phyloP scores from a whole-genome alignment of 2,797 vertebrate genomes.

The Stomatorhinus walkeri region DNA sequence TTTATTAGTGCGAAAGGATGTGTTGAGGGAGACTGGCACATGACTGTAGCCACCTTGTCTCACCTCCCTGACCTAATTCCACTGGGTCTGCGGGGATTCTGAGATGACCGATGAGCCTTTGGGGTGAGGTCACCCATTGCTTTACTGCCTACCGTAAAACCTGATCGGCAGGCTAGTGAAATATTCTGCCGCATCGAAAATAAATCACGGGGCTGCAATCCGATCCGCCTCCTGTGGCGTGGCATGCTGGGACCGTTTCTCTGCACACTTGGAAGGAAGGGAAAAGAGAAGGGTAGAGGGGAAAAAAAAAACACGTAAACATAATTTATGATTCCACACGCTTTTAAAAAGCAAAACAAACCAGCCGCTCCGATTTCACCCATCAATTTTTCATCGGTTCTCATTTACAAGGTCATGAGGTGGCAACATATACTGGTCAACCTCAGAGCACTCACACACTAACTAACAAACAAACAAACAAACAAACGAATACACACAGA shows the following conservation, averaged over 20 bases:
- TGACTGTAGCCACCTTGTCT: neutral
- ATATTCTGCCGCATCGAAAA: constrained; percentile 34
- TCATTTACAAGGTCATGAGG: constrained; percentile 62
- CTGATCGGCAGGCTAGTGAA: constrained; percentile 33
- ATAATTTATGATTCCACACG: constrained; percentile 45
- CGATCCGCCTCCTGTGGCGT: constrained; percentile 20
- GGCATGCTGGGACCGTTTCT: neutral
- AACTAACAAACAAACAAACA: constrained; percentile 21
- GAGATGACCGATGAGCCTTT: constrained; percentile 36
- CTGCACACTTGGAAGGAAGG: neutral
- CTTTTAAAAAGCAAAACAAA: constrained; percentile 48
- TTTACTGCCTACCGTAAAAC: constrained; percentile 39
- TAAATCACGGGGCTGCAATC: constrained; percentile 45
- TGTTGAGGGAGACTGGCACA: neutral
- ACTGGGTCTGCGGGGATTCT: neutral
- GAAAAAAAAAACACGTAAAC: constrained; percentile 31
- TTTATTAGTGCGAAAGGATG: neutral
- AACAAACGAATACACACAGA: constrained; percentile 34
- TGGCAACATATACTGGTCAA: constrained; percentile 46
- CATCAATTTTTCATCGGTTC: constrained; percentile 56
- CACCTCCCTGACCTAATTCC: neutral
- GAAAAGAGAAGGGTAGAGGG: constrained; percentile 5
- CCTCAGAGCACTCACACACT: neutral
- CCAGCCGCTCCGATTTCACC: constrained; percentile 52
- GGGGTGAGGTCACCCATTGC: constrained; percentile 42